Evolutionary conservation across 2,113 vertebrate species (phyloP).

Genomic region (Macrotus californicus): DNA sequence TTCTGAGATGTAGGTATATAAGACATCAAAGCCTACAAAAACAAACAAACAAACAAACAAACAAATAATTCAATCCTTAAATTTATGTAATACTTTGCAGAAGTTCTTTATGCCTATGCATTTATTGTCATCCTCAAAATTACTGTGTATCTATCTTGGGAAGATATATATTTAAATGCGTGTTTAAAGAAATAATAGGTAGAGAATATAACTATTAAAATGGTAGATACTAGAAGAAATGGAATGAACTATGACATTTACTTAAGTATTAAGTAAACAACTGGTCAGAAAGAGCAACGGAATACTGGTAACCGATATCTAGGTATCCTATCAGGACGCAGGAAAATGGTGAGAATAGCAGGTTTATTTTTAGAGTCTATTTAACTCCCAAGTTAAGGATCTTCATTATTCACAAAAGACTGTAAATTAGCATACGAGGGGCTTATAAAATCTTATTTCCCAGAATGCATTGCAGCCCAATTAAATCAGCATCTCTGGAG

Average conservation of each 20-base stretch:
- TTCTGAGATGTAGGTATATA: not conserved
- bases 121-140: not conserved
- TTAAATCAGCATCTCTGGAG: not conserved
- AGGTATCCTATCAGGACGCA: not conserved
- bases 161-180: not conserved
- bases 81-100: not conserved
- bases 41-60: not conserved
- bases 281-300: not conserved
- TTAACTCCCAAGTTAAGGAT: not conserved
- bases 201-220: not conserved
- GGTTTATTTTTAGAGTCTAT: not conserved
- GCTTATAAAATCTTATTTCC: not conserved
- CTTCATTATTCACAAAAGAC: not conserved
- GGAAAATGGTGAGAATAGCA: not conserved
- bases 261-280: not conserved
- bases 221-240: not conserved
- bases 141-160: not conserved
- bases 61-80: not conserved
- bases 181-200: not conserved
- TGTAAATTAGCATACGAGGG: not conserved
- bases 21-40: not conserved
- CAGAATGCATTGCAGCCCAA: not conserved
- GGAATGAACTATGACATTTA: too few species aligned
- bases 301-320: not conserved
- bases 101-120: not conserved